Conservation (phyloP, 1,140 invertebrate genomes). For the Lucilia sericata region DNA sequence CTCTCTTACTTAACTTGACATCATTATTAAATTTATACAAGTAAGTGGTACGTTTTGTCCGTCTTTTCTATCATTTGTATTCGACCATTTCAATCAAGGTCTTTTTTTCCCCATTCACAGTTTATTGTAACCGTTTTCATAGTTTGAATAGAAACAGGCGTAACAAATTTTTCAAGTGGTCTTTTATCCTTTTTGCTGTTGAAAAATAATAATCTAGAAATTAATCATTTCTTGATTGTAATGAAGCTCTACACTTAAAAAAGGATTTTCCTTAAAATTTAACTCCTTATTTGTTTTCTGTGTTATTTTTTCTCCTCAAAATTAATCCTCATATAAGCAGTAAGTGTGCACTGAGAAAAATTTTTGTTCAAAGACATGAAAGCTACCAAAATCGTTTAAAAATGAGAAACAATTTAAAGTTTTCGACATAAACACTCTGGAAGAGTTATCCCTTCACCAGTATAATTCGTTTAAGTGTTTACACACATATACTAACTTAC, state of each 20-base stretch:
- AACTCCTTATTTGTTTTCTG: constrained; percentile 31
- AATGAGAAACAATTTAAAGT: too few relatives aligned
- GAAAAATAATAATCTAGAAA: constrained; percentile 30
- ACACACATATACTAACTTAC: background rate
- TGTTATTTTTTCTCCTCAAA: background rate
- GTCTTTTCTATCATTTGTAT: background rate
- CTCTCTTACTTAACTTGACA: background rate
- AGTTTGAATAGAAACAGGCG: background rate
- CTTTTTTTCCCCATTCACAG: background rate
- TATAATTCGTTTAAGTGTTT: background rate
- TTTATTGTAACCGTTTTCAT: constrained; percentile 1
- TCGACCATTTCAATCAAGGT: background rate
- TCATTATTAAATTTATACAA: background rate
- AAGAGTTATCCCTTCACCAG: background rate
- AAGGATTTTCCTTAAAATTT: constrained; percentile 35
- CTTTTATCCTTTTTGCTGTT: constrained; percentile 2
- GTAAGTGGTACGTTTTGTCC: background rate
- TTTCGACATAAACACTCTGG: too few relatives aligned
- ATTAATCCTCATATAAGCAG: background rate
- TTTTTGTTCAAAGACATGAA: too few relatives aligned
- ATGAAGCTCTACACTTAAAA: constrained; percentile 21
- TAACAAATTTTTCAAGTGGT: constrained; percentile 1
- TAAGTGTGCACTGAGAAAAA: background rate
- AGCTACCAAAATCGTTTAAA: too few relatives aligned
- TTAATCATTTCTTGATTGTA: constrained; percentile 31